Evolutionary conservation across 2,113 vertebrate species (phyloP), one percentile per base, ranked within the genome.

Genomic region (Takifugu flavidus): DNA sequence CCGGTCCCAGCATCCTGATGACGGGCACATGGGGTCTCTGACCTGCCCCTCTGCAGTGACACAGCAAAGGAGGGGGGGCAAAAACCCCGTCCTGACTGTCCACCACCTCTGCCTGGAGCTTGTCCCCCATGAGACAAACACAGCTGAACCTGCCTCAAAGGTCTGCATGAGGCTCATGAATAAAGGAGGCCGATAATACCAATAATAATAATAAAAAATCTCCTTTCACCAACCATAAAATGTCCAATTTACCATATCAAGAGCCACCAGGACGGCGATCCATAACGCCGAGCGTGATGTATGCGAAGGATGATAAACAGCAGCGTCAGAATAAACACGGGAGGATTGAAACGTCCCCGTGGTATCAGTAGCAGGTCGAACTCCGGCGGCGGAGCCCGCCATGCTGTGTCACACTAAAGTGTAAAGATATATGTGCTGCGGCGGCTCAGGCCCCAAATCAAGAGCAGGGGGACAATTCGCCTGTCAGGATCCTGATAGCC

Each of bases 221-320:
- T 25, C 63, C 84, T 86, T 87, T 85, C 67, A 74, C 75, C 84
- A 89, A 82, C 82, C 70, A 90, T 90, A 90, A 92, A 91, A 90
- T 82, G 78, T 89, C 77, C 86, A 87, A 87, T 90, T 90, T 87
- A 77, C 79, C 80, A 84, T 91, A 91, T 91, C 91, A 87, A 81
- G 79, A 82, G 75, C 67, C 70, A 82, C 75, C 88, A 90, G 89
- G 79, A 69, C 51, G 57, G 61, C 73, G 67, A 84, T 89, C 88
- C 69, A 78, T 84, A 88, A 89, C 67, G 25, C 14, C 25, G 70
- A 7, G 70, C 65, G 77, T 85, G 81, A 82, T 88, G 74, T 62
- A 85, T 82, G 83, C 80, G 72, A 79, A 85, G 54, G 68, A 80
- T 82, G 89, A 91, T 88, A 86, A 89, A 89, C 82, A 89, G 66